Evolutionary conservation across 2,797 vertebrate genomes (phyloP).

Genomic region (Huso huso): DNA sequence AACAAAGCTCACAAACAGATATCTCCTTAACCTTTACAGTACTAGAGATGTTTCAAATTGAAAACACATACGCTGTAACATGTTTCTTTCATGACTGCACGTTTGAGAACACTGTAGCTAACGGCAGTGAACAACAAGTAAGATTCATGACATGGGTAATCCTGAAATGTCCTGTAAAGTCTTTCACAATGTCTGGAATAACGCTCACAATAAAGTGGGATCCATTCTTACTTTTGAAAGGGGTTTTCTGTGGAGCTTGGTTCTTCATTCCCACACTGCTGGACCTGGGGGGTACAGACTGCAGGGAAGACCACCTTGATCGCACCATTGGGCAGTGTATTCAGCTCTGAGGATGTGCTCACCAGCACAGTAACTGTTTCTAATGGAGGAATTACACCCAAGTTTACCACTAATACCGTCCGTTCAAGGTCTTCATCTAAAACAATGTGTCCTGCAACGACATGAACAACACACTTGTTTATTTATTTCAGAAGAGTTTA

Average conservation of each 20-base stretch:
- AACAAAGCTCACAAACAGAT: no score
- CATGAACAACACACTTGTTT: no score
- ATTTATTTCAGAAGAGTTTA: no score
- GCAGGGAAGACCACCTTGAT: conserved; percentile 77
- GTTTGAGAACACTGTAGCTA: no score
- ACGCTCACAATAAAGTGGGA: background rate
- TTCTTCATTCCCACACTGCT: conserved; percentile 65
- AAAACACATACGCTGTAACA: no score
- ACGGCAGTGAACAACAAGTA: no score
- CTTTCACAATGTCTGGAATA: no score
- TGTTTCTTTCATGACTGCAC: no score
- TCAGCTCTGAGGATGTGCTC: conserved; percentile 89
- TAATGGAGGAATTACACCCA: conserved; percentile 79
- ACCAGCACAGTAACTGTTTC: conserved; percentile 81
- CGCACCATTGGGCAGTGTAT: conserved; percentile 74
- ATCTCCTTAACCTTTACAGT: no score
- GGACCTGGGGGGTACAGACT: conserved; percentile 76
- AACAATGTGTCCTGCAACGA: conserved; percentile 59
- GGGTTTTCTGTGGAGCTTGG: conserved; percentile 59
- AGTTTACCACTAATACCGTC: conserved; percentile 80
- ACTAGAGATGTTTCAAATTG: no score
- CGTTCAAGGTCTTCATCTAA: conserved; percentile 89
- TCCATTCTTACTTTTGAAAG: conserved; percentile 57
- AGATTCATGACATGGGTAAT: no score
- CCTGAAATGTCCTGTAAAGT: no score